Conservation (phyloP, 30 jellyfish, hydroid and myxozoan genomes). For the Mastigias papua region DNA sequence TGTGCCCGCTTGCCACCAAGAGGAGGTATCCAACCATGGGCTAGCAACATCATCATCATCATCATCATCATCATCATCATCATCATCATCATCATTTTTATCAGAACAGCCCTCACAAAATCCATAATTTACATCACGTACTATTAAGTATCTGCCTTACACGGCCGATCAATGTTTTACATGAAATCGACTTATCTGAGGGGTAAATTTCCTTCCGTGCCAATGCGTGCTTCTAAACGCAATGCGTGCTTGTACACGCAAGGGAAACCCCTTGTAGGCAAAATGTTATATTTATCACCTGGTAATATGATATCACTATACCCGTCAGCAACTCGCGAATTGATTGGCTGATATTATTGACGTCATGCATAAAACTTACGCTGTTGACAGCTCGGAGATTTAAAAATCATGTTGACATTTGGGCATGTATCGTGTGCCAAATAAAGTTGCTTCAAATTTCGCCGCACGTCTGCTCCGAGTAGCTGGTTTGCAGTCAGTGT, state of each 20-base stretch:
- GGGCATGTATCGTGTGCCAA: slow-evolving; percentile 41
- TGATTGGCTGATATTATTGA: slow-evolving; percentile 59
- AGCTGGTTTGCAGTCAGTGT: not conserved
- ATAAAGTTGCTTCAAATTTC: slow-evolving; percentile 8
- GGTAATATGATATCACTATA: slow-evolving; percentile 22
- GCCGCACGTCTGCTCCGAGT: slow-evolving; percentile 20
- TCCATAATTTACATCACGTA: too few species aligned
- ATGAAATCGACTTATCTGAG: too few species aligned
- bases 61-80: slow-evolving; percentile 10
- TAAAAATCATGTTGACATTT: slow-evolving; percentile 64
- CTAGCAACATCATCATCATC: slow-evolving; percentile 18
- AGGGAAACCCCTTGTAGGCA: slow-evolving; percentile 38
- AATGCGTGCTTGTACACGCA: too few species aligned
- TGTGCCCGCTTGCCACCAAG: too few species aligned
- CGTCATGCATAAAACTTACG: slow-evolving; percentile 51
- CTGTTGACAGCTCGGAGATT: slow-evolving; percentile 45
- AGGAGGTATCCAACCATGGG: too few species aligned
- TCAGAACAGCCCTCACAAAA: not conserved
- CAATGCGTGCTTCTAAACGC: too few species aligned
- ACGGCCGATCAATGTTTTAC: too few species aligned
- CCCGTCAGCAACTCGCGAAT: slow-evolving; percentile 45
- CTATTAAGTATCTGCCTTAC: too few species aligned
- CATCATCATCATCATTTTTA: not conserved
- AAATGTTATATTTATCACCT: not conserved
- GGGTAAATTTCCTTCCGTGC: too few species aligned